Evolutionary conservation across 1,140 invertebrate genomes (phyloP), one percentile per base, ranked within the genome.

Genomic region (Oedothorax gibbosus): DNA sequence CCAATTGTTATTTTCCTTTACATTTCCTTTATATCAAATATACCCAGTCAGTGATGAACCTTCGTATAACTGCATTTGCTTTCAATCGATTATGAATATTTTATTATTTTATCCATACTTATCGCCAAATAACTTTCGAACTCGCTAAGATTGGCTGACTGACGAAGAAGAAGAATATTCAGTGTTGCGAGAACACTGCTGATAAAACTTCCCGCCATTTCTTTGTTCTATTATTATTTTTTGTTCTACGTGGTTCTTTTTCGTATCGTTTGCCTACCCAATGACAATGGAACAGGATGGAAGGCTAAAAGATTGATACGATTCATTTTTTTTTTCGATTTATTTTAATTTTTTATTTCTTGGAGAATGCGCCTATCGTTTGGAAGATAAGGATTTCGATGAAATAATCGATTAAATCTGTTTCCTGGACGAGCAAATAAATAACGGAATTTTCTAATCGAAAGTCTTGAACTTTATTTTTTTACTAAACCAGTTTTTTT

Each of bases 381-480:
- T 64, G 64, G 64, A 64, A 14, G 77, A 79, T 79, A 79, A 79
- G 77, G 77, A 79, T 79, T 79, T 79, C 76, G 51, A 68, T 20
- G 77, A 79, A 79, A 66, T 51, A 79, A 79, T 79, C 77, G 77
- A 79, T 79, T 79, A 68, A 79, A 79, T 79, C 77, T 79, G 60
- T 79, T 68, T 66, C 77, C 18, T 53, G 77, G 77, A 79, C 68
- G 51, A 64, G 75, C 64, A 79, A 79, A 79, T 79, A 79, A 79
- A 79, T 79, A 79, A 79, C 77, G 51, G 77, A 79, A n/a, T 79
- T 79, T 64, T 62, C 51, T 54, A 35, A 35, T 1, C 35, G 35
- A 35, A 35, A 1, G 1, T 35, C 35, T 35, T 35, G 35, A 35
- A 35, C 35, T 35, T 35, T 35, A 2, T 35, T 35, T 35, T 35